Evolutionary conservation across 2,797 vertebrate species (phyloP).

Genomic region (Synanceia verrucosa): DNA sequence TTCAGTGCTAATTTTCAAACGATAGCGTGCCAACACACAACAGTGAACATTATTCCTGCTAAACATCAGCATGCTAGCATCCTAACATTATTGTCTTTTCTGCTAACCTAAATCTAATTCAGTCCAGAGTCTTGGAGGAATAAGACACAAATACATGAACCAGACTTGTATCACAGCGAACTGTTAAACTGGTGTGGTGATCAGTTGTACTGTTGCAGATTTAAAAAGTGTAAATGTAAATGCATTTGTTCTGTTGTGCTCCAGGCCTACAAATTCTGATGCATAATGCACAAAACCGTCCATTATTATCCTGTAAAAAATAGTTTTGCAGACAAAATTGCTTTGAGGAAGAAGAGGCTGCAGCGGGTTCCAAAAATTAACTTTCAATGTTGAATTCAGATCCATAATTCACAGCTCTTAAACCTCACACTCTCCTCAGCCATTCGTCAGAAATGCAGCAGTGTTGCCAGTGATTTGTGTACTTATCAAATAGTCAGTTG

Average conservation of each 20-base stretch:
- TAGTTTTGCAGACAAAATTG: background rate
- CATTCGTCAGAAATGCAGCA: background rate
- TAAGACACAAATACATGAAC: background rate
- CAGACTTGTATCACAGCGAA: background rate
- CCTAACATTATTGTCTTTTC: background rate
- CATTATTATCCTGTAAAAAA: background rate
- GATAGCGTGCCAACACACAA: background rate
- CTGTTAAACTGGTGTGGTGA: background rate
- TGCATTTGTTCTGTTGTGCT: conserved; percentile 11
- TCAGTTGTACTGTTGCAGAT: background rate
- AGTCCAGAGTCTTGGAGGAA: background rate
- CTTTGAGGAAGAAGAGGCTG: background rate
- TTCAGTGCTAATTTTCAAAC: background rate
- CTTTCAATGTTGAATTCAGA: conserved; percentile 4
- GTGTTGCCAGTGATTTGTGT: background rate
- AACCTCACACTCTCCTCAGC: background rate
- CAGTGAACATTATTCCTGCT: background rate
- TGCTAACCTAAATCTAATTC: background rate
- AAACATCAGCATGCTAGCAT: background rate
- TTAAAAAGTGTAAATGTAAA: conserved; percentile 6
- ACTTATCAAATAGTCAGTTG: background rate
- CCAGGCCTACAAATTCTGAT: background rate
- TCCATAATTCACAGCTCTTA: background rate
- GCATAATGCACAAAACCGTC: conserved; percentile 1
- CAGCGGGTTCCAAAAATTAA: conserved; percentile 5